Evolutionary conservation across 2,888 invertebrate species (phyloP).

Genomic region (Tipula helvola): DNA sequence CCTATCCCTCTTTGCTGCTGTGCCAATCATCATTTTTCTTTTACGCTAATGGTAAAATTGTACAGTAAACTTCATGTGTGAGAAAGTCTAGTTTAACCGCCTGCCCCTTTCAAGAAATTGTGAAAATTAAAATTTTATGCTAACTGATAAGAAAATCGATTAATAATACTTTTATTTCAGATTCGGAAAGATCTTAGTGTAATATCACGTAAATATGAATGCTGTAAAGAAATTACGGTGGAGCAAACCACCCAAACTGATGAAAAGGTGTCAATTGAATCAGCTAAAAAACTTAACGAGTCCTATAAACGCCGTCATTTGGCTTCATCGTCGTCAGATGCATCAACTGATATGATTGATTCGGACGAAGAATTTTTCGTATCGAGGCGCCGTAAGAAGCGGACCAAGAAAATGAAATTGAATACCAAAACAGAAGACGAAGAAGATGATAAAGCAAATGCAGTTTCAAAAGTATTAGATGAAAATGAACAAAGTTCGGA

Average conservation of each 20-base stretch:
- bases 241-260: not conserved
- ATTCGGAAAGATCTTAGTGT: not conserved
- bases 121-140: too few species aligned
- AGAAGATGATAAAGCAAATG: not conserved
- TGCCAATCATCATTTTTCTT: too few species aligned
- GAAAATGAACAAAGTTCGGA: not conserved
- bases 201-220: not conserved
- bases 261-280: not conserved
- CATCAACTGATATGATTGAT: not conserved
- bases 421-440: not conserved
- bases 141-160: too few species aligned
- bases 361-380: not conserved
- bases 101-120: too few species aligned
- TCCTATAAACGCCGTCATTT: not conserved
- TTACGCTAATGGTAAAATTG: too few species aligned
- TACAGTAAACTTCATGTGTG: too few species aligned
- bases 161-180: not conserved
- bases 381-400: not conserved
- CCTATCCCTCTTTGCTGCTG: too few species aligned
- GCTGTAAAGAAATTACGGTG: not conserved
- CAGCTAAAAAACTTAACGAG: not conserved
- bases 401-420: not conserved
- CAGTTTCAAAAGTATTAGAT: not conserved
- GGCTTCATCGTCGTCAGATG: conserved; percentile 4
- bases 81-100: too few species aligned